These are phyloP conservation scores for Omphaloscelis lunosa DNA, from an alignment of 2,888 invertebrate genomes.

Conservation along the genomic window DNA sequence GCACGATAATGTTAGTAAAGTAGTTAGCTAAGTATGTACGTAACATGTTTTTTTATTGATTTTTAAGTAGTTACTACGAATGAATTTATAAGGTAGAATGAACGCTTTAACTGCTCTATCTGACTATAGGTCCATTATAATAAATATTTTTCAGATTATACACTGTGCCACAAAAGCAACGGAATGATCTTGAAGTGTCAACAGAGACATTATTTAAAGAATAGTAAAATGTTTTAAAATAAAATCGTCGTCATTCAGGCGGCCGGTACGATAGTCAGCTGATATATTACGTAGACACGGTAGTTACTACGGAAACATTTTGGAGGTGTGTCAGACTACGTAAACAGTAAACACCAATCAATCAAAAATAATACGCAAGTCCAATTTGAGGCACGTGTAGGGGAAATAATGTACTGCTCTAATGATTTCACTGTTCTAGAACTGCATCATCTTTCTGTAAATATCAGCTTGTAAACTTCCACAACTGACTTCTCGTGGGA, in stretches of 20 bases:
- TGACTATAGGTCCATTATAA: conserved; percentile 2
- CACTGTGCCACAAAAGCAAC: conserved; percentile 21
- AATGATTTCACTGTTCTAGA: conserved; percentile 23
- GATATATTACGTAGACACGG: conserved; percentile 39
- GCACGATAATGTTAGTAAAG: conserved; percentile 8
- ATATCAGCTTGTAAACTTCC: conserved; percentile 22
- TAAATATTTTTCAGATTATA: conserved; percentile 28
- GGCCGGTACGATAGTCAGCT: conserved; percentile 44
- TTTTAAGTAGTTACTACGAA: conserved; percentile 15
- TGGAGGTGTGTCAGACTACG: conserved; percentile 75
- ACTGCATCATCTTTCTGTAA: conserved; percentile 21
- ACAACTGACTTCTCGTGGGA: neutral
- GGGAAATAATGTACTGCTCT: conserved; percentile 11
- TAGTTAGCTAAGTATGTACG: conserved; percentile 7
- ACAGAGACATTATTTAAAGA: conserved; percentile 54
- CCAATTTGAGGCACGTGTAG: conserved; percentile 40
- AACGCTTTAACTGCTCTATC: neutral
- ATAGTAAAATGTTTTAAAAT: conserved; percentile 63
- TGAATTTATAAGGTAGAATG: conserved; percentile 7
- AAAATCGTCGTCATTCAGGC: conserved; percentile 42
- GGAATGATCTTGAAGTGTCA: conserved; percentile 66
- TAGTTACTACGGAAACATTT: conserved; percentile 48
- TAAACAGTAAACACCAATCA: conserved; percentile 61
- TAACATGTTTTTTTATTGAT: conserved; percentile 23
- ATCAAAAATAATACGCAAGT: conserved; percentile 48